phyloP scores from a whole-genome alignment of 2,797 vertebrate species.

The Oreortyx pictus region DNA sequence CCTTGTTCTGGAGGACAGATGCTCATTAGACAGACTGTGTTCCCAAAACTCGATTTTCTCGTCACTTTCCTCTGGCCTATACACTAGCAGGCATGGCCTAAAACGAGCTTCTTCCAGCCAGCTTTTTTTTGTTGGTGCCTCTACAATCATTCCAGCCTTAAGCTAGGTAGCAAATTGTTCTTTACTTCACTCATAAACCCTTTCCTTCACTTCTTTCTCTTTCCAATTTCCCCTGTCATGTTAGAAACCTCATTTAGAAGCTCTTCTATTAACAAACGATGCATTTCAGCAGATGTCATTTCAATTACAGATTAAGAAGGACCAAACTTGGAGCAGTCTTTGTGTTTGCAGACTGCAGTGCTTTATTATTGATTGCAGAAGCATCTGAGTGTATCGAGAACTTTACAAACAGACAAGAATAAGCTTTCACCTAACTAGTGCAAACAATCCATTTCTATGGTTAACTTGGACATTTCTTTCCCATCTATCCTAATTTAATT shows the following conservation, averaged over 20 bases:
- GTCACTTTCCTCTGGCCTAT: neutral
- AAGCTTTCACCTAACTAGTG: neutral
- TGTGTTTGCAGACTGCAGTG: accelerated
- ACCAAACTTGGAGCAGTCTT: neutral
- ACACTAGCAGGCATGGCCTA: neutral
- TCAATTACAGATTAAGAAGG: neutral
- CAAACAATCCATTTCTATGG: neutral
- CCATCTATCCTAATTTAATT: neutral
- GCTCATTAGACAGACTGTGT: neutral
- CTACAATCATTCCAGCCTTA: neutral
- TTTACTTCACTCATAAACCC: neutral
- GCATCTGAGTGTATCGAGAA: neutral
- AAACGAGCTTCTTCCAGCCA: neutral
- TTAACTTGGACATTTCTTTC: neutral
- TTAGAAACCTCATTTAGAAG: neutral
- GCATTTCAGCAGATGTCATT: neutral
- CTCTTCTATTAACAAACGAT: neutral
- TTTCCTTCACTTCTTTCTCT: neutral
- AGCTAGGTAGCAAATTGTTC: neutral
- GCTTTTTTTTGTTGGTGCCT: neutral
- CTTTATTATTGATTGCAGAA: neutral
- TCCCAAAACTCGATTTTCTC: neutral
- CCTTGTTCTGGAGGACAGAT: neutral
- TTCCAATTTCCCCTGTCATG: neutral
- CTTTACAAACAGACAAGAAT: neutral